Percentiles rank a stretch among this genome's conserved stretches.
Evolutionary conservation across 2,113 vertebrate genomes (phyloP).

Genomic region (Corydoras sp.): DNA sequence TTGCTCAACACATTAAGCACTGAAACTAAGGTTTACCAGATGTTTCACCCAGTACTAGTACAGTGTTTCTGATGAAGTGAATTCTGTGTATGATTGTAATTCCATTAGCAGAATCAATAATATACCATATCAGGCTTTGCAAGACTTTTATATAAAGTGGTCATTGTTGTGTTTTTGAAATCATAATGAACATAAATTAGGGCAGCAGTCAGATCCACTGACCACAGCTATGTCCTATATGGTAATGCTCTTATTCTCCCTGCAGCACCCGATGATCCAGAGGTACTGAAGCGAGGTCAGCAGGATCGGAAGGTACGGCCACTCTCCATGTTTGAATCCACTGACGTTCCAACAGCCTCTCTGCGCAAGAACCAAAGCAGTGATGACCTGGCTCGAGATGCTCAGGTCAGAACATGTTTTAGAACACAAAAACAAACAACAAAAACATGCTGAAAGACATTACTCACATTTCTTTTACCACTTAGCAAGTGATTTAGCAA

Average conservation of each 20-base stretch:
- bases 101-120: no score
- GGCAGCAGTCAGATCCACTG: neutral
- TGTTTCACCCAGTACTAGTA: no score
- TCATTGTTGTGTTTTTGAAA: neutral
- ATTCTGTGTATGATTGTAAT: no score
- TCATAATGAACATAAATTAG: neutral
- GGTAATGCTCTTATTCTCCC: constrained; percentile 25
- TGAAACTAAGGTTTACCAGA: no score
- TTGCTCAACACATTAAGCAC: no score
- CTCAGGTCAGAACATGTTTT: constrained; percentile 67
- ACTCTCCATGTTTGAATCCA: constrained; percentile 86
- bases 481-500: no score
- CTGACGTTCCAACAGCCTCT: constrained; percentile 65
- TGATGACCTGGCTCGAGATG: constrained; percentile 84
- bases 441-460: no score
- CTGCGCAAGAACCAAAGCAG: constrained; percentile 96
- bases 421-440: no score
- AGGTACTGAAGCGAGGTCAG: constrained; percentile 69
- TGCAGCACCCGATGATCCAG: constrained; percentile 62
- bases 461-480: no score
- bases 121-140: no score
- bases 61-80: no score
- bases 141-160: no score
- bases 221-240: constrained; percentile 6
- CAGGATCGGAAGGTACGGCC: constrained; percentile 84